A percentile compares a stretch with the other conserved stretches of the same genome.
These are phyloP conservation scores for Acrobeloides nanus DNA, from an alignment of 2,888 invertebrate species.

Conservation along the genomic window DNA sequence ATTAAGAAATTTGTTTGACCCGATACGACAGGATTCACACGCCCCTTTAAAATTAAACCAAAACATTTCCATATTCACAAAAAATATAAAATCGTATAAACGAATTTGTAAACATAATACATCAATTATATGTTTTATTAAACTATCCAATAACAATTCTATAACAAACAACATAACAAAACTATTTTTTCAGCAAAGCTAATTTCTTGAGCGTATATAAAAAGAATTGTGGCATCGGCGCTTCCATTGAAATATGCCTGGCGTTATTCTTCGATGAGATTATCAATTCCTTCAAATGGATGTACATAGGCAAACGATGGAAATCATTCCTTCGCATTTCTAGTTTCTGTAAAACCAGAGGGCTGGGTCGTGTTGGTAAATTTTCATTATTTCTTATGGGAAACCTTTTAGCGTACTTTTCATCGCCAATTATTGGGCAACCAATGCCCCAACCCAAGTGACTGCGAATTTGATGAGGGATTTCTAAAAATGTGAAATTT, in stretches of 20 bases:
- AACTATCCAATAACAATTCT: too few species aligned
- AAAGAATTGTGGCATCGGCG: constrained; percentile 14
- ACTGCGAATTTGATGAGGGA: constrained; percentile 25
- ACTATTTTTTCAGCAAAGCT: constrained; percentile 6
- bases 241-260: too few species aligned
- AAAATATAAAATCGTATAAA: too few species aligned
- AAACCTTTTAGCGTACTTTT: constrained; percentile 19
- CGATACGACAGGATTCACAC: too few species aligned
- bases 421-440: constrained; percentile 29
- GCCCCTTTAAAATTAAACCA: too few species aligned
- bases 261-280: too few species aligned
- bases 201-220: constrained; percentile 8
- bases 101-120: too few species aligned
- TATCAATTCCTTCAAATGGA: constrained; percentile 25
- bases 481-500: neutral
- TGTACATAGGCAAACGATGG: constrained; percentile 27
- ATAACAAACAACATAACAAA: too few species aligned
- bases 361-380: neutral
- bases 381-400: neutral
- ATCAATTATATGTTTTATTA: too few species aligned
- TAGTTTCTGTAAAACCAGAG: constrained; percentile 6
- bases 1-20: too few species aligned
- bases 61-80: too few species aligned
- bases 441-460: constrained; percentile 29
- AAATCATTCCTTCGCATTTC: constrained; percentile 8